These are phyloP conservation scores for Caretta caretta DNA, from an alignment of 2,113 vertebrate species.

Conservation along the genomic window DNA sequence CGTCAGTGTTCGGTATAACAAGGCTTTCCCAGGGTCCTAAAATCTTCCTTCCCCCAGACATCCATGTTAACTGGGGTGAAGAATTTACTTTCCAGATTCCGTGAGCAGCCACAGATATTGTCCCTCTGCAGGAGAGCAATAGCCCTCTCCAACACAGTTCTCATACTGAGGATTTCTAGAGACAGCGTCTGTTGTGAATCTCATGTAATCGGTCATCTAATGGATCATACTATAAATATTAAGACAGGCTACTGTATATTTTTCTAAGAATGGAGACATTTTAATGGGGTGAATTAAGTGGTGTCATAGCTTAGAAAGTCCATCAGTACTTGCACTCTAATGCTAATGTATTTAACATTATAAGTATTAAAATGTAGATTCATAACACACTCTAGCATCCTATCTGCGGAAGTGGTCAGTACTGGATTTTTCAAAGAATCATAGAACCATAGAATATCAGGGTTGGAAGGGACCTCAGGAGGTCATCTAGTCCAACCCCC, in stretches of 20 bases:
- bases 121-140: neutral
- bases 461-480: too few species aligned
- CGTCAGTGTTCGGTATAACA: neutral
- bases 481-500: too few species aligned
- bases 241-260: neutral
- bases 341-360: slow-evolving; percentile 19
- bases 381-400: accelerated
- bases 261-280: neutral
- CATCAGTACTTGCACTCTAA: slow-evolving; percentile 40
- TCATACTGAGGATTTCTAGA: slow-evolving; percentile 1
- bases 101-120: slow-evolving; percentile 10
- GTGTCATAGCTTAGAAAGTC: slow-evolving; percentile 32
- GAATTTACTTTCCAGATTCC: neutral
- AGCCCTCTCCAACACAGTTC: neutral
- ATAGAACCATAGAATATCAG: too few species aligned
- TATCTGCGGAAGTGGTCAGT: neutral
- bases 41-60: slow-evolving; percentile 2
- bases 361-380: neutral
- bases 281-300: slow-evolving; percentile 53
- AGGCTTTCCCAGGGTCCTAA: slow-evolving; percentile 18
- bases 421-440: neutral
- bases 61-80: slow-evolving; percentile 13
- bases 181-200: neutral
- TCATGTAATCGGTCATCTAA: neutral
- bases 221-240: neutral